These are phyloP conservation scores for Rana temporaria DNA, from an alignment of 2,113 vertebrate species.

Conservation along the genomic window DNA sequence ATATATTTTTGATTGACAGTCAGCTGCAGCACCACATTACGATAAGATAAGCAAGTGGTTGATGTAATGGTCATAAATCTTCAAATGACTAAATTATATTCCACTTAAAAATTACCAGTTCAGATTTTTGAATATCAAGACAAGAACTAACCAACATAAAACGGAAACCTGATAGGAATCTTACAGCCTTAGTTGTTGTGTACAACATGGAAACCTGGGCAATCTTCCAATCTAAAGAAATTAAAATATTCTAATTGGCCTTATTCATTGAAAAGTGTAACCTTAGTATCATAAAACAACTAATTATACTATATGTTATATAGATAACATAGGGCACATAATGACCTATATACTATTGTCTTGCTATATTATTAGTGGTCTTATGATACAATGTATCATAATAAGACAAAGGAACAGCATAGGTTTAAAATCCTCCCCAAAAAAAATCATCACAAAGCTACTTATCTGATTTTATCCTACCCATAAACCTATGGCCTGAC, in stretches of 20 bases:
- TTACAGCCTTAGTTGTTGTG: neutral
- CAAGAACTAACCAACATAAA: constrained; percentile 3
- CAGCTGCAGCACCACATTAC: constrained; percentile 4
- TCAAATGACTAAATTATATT: constrained; percentile 29
- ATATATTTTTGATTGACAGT: constrained; percentile 31
- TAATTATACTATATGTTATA: neutral
- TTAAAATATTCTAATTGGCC: neutral
- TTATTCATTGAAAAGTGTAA: too few relatives aligned
- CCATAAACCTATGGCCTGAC: too few relatives aligned
- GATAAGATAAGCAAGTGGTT: constrained; percentile 12
- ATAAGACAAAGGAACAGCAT: neutral
- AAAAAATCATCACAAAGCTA: neutral
- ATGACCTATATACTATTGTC: neutral
- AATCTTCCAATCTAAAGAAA: neutral
- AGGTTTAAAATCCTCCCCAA: neutral
- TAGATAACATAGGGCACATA: neutral
- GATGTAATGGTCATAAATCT: constrained; percentile 14
- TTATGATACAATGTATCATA: neutral
- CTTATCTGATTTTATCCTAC: neutral
- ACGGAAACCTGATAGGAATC: neutral
- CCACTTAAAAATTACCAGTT: constrained; percentile 18
- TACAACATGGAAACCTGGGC: neutral
- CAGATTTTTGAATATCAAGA: neutral
- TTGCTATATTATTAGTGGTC: neutral
- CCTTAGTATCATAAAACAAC: too few relatives aligned